Conservation (phyloP, 2,113 vertebrate genomes). For the Malurus melanocephalus region DNA sequence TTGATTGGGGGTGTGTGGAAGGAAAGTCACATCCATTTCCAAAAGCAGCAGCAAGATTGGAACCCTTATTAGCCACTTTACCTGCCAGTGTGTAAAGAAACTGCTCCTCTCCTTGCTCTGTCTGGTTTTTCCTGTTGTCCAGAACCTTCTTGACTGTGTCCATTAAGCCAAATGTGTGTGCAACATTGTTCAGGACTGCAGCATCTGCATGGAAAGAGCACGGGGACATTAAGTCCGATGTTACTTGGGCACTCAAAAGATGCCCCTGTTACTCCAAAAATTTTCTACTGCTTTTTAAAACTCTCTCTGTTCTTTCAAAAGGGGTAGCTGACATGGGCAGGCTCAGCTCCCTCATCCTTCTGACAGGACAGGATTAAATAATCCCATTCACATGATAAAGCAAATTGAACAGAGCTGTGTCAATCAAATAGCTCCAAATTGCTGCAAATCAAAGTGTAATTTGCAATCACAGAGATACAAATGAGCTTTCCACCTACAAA, state of each 20-base stretch:
- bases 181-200: conserved; percentile 91
- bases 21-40: not conserved
- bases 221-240: not conserved
- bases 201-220: conserved; percentile 79
- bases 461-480: conserved; percentile 1
- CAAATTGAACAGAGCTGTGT: conserved; percentile 2
- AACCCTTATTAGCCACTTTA: conserved; percentile 24
- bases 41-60: not conserved
- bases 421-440: not conserved
- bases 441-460: conserved; percentile 19
- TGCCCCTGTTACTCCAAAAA: not conserved
- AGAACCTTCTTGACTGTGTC: conserved; percentile 91
- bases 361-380: not conserved
- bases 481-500: conserved; percentile 8
- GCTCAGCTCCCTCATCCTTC: not conserved
- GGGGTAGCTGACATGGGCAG: not conserved
- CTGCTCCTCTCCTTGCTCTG: conserved; percentile 88
- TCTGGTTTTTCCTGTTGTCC: conserved; percentile 84
- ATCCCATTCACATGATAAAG: not conserved
- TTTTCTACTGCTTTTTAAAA: not conserved
- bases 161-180: conserved; percentile 92
- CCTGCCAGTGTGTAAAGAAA: conserved; percentile 83
- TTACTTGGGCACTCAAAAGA: not conserved
- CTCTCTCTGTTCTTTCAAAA: not conserved
- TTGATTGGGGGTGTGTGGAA: not conserved